Conservation (phyloP, 2,113 vertebrate genomes). For the Phylloscopus trochilus region DNA sequence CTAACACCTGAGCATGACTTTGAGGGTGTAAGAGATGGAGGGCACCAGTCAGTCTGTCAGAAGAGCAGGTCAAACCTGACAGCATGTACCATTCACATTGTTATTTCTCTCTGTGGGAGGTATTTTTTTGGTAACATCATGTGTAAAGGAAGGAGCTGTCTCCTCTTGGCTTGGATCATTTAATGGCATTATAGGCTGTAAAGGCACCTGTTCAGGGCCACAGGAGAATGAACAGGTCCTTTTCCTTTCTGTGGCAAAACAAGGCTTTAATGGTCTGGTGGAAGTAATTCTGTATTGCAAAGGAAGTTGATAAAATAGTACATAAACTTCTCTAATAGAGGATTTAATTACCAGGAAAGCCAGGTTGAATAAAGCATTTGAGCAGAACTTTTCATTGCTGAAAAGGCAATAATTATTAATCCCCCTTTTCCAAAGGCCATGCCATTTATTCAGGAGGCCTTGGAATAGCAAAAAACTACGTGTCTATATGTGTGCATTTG, state of each 20-base stretch:
- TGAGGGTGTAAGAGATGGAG: background rate
- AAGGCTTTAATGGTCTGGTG: conserved; percentile 27
- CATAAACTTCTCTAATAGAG: conserved; percentile 55
- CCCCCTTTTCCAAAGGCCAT: background rate
- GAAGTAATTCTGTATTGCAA: conserved; percentile 33
- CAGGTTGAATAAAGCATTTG: conserved; percentile 24
- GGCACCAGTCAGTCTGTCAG: background rate
- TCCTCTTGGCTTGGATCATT: background rate
- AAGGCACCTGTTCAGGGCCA: background rate
- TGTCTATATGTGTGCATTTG: background rate
- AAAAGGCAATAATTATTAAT: conserved; percentile 42
- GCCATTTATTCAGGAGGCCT: background rate
- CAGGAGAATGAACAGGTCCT: background rate
- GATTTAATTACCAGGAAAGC: conserved; percentile 58
- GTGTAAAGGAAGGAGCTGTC: background rate
- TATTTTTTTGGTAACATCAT: background rate
- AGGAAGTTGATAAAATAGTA: conserved; percentile 68
- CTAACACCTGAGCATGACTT: background rate
- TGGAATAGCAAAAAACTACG: background rate
- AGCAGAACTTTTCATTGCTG: conserved; percentile 46
- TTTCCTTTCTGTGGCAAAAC: background rate
- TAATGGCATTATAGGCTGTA: background rate
- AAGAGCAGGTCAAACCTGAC: background rate
- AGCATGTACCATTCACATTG: background rate
- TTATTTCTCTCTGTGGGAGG: background rate